These are phyloP conservation scores for Sarcophaga rosellei DNA, from an alignment of 2,888 invertebrate species.

Conservation along the genomic window DNA sequence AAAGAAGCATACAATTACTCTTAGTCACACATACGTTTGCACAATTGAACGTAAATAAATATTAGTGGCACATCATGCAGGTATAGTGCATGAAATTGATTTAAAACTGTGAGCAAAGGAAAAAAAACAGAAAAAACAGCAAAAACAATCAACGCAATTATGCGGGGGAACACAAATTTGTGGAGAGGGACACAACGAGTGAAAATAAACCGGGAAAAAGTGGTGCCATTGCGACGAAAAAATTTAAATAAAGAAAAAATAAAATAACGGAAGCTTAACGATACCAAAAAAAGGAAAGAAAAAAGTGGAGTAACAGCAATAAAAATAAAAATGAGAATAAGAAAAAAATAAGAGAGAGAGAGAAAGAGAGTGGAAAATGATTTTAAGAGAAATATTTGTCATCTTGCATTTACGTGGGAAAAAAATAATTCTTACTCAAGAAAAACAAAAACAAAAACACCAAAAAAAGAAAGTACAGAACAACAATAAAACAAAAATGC, in stretches of 20 bases:
- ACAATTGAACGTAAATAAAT: conserved; percentile 37
- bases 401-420: conserved; percentile 31
- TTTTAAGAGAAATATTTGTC: conserved; percentile 49
- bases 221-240: background rate
- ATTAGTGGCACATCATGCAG: conserved; percentile 49
- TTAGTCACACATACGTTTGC: background rate
- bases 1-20: too few relatives aligned
- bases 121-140: background rate
- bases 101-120: conserved; percentile 44
- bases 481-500: too few relatives aligned
- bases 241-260: conserved; percentile 19
- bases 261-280: conserved; percentile 11
- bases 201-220: conserved; percentile 11
- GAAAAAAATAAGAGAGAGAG: too few relatives aligned
- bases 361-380: too few relatives aligned
- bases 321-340: too few relatives aligned
- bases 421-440: background rate
- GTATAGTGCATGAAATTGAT: conserved; percentile 62
- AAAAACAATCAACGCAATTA: background rate
- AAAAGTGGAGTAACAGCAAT: too few relatives aligned
- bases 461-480: background rate
- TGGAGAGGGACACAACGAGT: conserved; percentile 16
- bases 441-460: background rate
- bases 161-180: background rate
- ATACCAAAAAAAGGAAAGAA: conserved; percentile 8